These are phyloP conservation scores for Dolichomitus sp. DNA, from an alignment of 2,888 invertebrate genomes.

Conservation along the genomic window DNA sequence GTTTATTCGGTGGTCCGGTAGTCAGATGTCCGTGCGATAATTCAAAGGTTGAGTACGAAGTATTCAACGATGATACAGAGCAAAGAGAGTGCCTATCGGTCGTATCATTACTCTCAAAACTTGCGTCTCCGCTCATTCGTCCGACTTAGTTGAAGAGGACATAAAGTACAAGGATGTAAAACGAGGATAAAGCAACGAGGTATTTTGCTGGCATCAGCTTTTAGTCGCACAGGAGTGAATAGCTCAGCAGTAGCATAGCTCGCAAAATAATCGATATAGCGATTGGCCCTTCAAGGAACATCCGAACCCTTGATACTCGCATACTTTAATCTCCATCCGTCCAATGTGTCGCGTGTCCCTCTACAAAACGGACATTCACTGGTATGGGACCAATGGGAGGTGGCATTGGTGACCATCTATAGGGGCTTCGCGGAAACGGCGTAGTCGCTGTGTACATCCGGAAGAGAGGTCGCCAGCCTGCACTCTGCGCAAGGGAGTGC, in stretches of 20 bases:
- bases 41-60: slow-evolving; percentile 2
- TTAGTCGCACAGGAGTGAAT: slow-evolving; percentile 3
- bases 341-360: slow-evolving; percentile 13
- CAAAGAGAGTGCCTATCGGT: slow-evolving; percentile 25
- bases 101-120: slow-evolving; percentile 74
- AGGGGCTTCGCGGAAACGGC: slow-evolving; percentile 7
- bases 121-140: slow-evolving; percentile 58
- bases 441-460: slow-evolving; percentile 35
- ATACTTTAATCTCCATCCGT: slow-evolving; percentile 4
- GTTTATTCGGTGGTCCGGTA: slow-evolving; percentile 1
- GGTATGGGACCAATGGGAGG: slow-evolving; percentile 11
- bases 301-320: neutral
- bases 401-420: slow-evolving; percentile 4
- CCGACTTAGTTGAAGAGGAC: slow-evolving; percentile 56
- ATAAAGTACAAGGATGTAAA: slow-evolving; percentile 65
- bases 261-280: neutral
- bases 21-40: slow-evolving; percentile 28
- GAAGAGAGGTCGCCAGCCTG: slow-evolving; percentile 68
- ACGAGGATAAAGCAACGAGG: slow-evolving; percentile 67
- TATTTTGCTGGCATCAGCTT: slow-evolving; percentile 22
- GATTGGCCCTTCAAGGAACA: slow-evolving; percentile 9
- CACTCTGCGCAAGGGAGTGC: slow-evolving; percentile 46
- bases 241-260: neutral
- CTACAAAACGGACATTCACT: slow-evolving; percentile 11
- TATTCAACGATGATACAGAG: slow-evolving; percentile 10